Percentiles rank a stretch among this genome's conserved stretches.
phyloP scores from a whole-genome alignment of 2,113 vertebrate genomes.

The Vulpes ferrilata region DNA sequence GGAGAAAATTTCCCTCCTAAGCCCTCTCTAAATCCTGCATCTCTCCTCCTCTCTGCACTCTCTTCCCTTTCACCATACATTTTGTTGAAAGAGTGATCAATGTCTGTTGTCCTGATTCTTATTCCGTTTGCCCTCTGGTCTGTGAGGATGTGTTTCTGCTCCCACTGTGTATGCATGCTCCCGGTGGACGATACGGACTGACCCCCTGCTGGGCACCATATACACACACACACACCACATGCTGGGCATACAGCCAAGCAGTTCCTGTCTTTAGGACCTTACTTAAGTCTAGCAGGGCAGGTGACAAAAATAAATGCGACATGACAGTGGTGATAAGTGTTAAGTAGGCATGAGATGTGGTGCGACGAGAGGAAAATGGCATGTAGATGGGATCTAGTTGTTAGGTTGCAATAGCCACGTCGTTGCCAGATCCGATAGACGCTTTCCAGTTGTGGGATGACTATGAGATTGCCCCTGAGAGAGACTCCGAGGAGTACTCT shows the following conservation, averaged over 20 bases:
- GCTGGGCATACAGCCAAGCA: neutral
- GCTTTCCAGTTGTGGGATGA: neutral
- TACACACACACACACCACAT: neutral
- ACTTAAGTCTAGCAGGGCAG: neutral
- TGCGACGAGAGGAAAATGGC: neutral
- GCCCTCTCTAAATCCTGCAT: neutral
- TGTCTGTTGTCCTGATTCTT: neutral
- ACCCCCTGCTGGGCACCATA: neutral
- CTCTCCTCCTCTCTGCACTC: too few relatives aligned
- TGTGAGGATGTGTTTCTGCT: neutral
- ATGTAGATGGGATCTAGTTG: neutral
- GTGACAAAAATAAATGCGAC: neutral
- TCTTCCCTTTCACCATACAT: neutral
- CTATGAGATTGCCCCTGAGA: neutral
- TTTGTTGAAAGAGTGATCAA: neutral
- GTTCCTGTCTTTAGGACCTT: neutral
- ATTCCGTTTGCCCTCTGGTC: neutral
- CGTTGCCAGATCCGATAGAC: too few relatives aligned
- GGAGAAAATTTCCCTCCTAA: neutral
- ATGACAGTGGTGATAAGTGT: neutral
- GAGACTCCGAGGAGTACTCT: fast-evolving
- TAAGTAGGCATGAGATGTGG: neutral
- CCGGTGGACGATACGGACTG: neutral
- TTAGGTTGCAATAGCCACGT: neutral
- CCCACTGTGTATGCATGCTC: neutral